phyloP scores from a whole-genome alignment of 2,888 invertebrate genomes.

The Cryptus viduatorius region DNA sequence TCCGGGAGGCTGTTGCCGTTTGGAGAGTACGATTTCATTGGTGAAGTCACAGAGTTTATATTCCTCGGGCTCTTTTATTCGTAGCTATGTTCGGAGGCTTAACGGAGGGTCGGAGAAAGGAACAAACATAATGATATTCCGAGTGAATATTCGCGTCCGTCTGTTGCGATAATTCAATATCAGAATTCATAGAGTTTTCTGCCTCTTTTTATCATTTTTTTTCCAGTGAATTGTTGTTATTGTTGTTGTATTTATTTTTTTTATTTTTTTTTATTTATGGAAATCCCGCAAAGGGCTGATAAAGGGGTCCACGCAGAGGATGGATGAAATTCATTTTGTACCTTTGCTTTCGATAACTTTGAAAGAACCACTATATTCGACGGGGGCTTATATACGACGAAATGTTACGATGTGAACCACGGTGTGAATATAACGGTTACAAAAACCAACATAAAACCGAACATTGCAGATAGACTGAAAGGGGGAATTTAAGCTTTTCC shows the following conservation, averaged over 20 bases:
- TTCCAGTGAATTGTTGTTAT: background rate
- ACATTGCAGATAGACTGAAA: slow-evolving; percentile 11
- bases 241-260: background rate
- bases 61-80: slow-evolving; percentile 34
- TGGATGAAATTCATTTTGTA: slow-evolving; percentile 43
- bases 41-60: slow-evolving; percentile 43
- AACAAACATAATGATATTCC: slow-evolving; percentile 45
- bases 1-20: slow-evolving; percentile 4
- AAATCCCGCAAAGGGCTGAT: background rate
- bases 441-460: slow-evolving; percentile 17
- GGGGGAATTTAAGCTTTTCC: slow-evolving; percentile 22
- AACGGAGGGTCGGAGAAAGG: background rate
- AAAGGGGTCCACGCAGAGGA: background rate
- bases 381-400: background rate
- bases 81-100: background rate
- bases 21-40: slow-evolving; percentile 36
- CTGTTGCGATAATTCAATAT: slow-evolving; percentile 59
- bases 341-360: slow-evolving; percentile 3
- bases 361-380: slow-evolving; percentile 7
- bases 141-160: slow-evolving; percentile 50
- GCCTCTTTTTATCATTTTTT: slow-evolving; percentile 38
- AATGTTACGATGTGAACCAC: slow-evolving; percentile 2
- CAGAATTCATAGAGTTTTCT: slow-evolving; percentile 11
- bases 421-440: background rate
- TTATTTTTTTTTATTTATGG: slow-evolving; percentile 5